These are phyloP conservation scores for Molorchus minor DNA, from an alignment of 2,888 invertebrate genomes.

Conservation along the genomic window DNA sequence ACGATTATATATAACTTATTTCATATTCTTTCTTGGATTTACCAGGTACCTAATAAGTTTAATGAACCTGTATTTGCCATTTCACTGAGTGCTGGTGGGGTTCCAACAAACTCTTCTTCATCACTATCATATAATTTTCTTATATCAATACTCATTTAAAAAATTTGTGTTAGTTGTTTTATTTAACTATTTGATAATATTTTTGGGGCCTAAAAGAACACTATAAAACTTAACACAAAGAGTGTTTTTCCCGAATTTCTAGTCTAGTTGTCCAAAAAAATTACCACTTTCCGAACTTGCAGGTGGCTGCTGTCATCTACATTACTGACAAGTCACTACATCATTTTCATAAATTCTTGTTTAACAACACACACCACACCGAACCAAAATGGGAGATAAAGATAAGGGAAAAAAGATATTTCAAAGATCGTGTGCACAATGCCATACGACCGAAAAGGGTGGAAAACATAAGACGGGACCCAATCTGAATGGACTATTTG, in stretches of 20 bases:
- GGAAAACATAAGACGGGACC: conserved; percentile 77
- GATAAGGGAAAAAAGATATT: conserved; percentile 76
- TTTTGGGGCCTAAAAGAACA: too few relatives aligned
- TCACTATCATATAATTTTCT: neutral
- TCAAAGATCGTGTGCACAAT: conserved; percentile 71
- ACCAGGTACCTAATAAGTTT: neutral
- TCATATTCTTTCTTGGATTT: neutral
- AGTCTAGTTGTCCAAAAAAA: too few relatives aligned
- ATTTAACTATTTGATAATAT: too few relatives aligned
- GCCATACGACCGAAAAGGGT: conserved; percentile 73
- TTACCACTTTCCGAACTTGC: too few relatives aligned
- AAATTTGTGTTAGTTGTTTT: neutral
- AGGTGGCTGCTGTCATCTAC: too few relatives aligned
- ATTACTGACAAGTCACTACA: too few relatives aligned
- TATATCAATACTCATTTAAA: neutral
- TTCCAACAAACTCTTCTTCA: conserved; percentile 5
- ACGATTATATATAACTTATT: neutral
- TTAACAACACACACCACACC: too few relatives aligned
- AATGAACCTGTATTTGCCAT: neutral
- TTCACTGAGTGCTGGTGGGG: conserved; percentile 2
- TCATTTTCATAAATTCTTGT: neutral
- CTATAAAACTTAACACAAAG: too few relatives aligned
- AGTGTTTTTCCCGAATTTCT: too few relatives aligned
- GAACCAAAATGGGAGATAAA: conserved; percentile 66
- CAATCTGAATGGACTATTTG: conserved; percentile 73